Base-by-base conservation (phyloP, 64 coral and sea anemone species). In the Stylophora pistillata region DNA sequence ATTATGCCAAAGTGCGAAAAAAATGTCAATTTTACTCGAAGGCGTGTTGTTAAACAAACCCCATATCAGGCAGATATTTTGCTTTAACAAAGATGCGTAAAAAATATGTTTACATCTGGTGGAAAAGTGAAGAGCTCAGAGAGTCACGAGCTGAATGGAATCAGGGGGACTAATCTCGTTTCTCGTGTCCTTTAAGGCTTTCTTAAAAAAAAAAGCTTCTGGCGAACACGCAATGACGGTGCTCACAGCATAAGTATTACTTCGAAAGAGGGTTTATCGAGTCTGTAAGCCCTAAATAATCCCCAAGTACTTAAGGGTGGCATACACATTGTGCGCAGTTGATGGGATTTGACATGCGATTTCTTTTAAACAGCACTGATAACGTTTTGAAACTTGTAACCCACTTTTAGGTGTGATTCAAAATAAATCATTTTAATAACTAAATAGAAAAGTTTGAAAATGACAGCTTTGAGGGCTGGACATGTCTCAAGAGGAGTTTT, bases 21-120 rank as follows among this genome's bases (percentile, higher is more conserved):
- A 76, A 52, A 59, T 79, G 59, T 56, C 53, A 28, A 52, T 23
- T 56, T 25, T 56, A 78, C 15, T 29, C 55, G 53, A 53, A 25
- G 74, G 55, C 53, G 52, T 78, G 26, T 23, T 53, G 21, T 78
- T 78, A 78, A 47, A 78, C 75, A 78, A 78, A 57, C 26, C 75
- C 56, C 27, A 15, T 56, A 56, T 53, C n/a, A 55, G 53, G 14
- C n/a, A 55, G 15, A 27, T 76, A 53, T 76, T 76, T 9, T 76
- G 20, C 21, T 10, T 76, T 76, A 53, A 76, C 23, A 21, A 52
- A 30, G 73, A 30, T 76, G 14, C 34, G 29, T 23, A 33, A 74
- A 74, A 74, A 18, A 17, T 21, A 12, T 68, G 26, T 68, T 28
- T 68, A 25, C 64, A 21, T 68, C 34, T 74, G 30, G 13, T 34